Evolutionary conservation across 53 echinoderm and acorn worm species (phyloP).

Genomic region (Actinopyga echinites): DNA sequence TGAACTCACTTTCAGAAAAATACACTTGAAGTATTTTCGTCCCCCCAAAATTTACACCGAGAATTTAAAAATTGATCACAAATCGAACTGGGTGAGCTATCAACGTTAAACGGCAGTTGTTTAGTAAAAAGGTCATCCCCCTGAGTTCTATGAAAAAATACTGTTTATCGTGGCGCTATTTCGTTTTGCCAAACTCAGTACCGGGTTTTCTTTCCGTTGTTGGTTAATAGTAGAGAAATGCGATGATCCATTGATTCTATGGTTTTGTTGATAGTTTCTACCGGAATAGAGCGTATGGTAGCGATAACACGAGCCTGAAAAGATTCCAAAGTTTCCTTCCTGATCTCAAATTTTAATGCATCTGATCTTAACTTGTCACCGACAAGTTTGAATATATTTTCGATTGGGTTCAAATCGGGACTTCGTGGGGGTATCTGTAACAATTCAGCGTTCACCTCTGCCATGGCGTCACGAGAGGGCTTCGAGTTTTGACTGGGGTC

Average conservation of each 20-base stretch:
- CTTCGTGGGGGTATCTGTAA: constrained; percentile 21
- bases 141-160: too few relatives aligned
- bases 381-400: constrained; percentile 28
- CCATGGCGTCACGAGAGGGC: background rate
- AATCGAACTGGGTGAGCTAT: too few relatives aligned
- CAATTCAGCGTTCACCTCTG: constrained; percentile 4
- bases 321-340: background rate
- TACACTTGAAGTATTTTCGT: too few relatives aligned
- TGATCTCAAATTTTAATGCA: constrained; percentile 1
- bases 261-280: constrained; percentile 26
- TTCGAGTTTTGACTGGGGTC: constrained; percentile 28
- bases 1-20: too few relatives aligned
- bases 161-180: too few relatives aligned
- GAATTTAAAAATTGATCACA: too few relatives aligned
- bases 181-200: background rate
- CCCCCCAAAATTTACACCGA: too few relatives aligned
- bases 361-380: background rate
- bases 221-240: background rate
- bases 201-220: background rate
- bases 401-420: constrained; percentile 37
- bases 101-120: too few relatives aligned
- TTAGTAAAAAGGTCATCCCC: too few relatives aligned
- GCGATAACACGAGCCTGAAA: constrained; percentile 14
- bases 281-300: constrained; percentile 26
- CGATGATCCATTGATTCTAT: constrained; percentile 35